phyloP scores from a whole-genome alignment of 2,113 vertebrate genomes.

The Synodontis membranacea region DNA sequence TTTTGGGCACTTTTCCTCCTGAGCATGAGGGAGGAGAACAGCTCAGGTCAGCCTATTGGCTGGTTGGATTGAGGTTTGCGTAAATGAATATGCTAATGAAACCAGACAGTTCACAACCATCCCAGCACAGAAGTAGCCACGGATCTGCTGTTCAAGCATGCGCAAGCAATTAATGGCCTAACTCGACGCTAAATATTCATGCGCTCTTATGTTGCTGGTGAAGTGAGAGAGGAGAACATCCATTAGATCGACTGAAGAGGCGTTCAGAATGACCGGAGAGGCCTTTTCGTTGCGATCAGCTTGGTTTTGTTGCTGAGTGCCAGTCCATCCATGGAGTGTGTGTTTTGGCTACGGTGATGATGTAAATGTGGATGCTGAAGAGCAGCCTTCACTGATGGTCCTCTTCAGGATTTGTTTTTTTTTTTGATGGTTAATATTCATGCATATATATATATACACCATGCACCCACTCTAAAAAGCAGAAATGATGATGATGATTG shows the following conservation, averaged over 20 bases:
- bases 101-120: conserved; percentile 73
- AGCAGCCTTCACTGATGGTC: conserved; percentile 37
- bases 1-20: neutral
- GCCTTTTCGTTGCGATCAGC: conserved; percentile 73
- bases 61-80: conserved; percentile 65
- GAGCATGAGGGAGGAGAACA: conserved; percentile 50
- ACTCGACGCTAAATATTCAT: conserved; percentile 79
- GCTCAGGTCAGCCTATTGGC: conserved; percentile 67
- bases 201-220: conserved; percentile 65
- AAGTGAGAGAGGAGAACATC: conserved; percentile 72
- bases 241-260: conserved; percentile 79
- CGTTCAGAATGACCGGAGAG: conserved; percentile 66
- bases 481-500: neutral
- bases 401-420: conserved; percentile 40
- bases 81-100: conserved; percentile 78
- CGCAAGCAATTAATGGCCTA: conserved; percentile 76
- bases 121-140: conserved; percentile 68
- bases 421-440: conserved; percentile 47
- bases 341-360: conserved; percentile 37
- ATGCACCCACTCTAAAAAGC: neutral
- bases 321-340: conserved; percentile 58
- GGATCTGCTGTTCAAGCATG: conserved; percentile 68
- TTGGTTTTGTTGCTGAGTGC: conserved; percentile 61
- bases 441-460: neutral
- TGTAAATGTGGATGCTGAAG: conserved; percentile 47